A percentile compares a stretch with the other conserved stretches of the same genome.
phyloP scores from a whole-genome alignment of 2,113 vertebrate genomes.

The Dunckerocampus dactyliophorus region DNA sequence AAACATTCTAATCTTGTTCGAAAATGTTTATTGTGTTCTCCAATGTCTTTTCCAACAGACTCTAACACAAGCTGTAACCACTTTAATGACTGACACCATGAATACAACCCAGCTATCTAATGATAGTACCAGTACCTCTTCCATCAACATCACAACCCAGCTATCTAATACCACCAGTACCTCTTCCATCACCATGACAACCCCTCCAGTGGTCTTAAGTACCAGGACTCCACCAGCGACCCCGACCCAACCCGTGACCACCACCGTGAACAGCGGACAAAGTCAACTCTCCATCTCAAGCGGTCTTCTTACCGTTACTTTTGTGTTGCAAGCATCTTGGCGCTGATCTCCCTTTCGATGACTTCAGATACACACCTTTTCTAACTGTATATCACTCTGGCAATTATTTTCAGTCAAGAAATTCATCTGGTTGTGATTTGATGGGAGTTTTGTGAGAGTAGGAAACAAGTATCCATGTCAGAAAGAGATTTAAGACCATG shows the following conservation, averaged over 20 bases:
- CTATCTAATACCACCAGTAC: background rate
- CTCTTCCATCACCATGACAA: background rate
- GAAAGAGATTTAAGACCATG: no score
- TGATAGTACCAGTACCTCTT: background rate
- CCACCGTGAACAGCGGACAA: background rate
- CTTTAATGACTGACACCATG: accelerated
- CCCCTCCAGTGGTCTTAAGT: background rate
- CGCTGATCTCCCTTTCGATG: constrained; percentile 1
- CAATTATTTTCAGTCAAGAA: no score
- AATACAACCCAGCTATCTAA: background rate
- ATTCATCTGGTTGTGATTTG: no score
- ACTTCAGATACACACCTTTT: no score
- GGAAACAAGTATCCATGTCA: no score
- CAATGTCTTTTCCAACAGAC: background rate
- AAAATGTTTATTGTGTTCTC: background rate
- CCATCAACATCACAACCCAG: background rate
- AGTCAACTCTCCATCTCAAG: background rate
- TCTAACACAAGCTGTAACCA: background rate
- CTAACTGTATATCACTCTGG: no score
- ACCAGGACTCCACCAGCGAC: no score
- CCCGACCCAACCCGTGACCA: background rate
- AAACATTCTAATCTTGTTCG: no score
- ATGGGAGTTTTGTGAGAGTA: no score
- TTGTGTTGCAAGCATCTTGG: constrained; percentile 15
- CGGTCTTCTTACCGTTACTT: constrained; percentile 19